Base-by-base conservation (phyloP, 2,797 vertebrate genomes). In the Ataeniobius toweri region DNA sequence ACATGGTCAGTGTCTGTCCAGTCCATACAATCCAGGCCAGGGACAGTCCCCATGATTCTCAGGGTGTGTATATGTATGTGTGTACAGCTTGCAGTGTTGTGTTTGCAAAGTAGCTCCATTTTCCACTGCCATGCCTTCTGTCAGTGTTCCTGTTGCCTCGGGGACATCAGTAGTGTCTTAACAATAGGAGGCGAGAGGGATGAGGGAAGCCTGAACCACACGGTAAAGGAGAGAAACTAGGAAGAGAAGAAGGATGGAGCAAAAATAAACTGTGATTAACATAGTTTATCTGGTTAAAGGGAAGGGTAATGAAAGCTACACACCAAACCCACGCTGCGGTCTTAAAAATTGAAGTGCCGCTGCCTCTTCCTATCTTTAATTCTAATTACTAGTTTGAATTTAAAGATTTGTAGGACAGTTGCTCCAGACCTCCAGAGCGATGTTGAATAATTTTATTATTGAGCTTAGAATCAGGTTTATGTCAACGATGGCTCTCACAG, bases 61-160 rank as follows among this genome's bases (percentile, higher is more conserved):
- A n/a, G 36, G 39, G 71, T 75, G 72, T 50, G 80, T 73, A 75
- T 68, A 51, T 41, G 77, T 71, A 55, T 56, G 80, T 75, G 78
- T 74, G 80, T 76, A 76, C 80, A 16, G 14, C n/a, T 85, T 1
- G 67, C 53, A 71, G 80, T 77, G 80, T 85, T 85, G 81, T 89
- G 82, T 85, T 87, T 69, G 78, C 59, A 82, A 89, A 86, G 81
- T 79, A 76, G 83, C 67, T 83, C 85, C 80, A 80, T 84, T 90
- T 88, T 86, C 88, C 63, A 69, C 74, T 39, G 50, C 76, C 80
- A 78, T 80, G 86, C 79, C 77, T 74, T 86, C 71, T 88, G 76
- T 76, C 76, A 1, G 77, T 76, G 84, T 78, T 79, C 85, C 85
- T 36, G 72, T 41, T 0, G 81, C 88, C 89, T 83, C 41, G 0